These are phyloP conservation scores for Zonitis immaculata DNA, from an alignment of 2,888 invertebrate species.

Conservation along the genomic window DNA sequence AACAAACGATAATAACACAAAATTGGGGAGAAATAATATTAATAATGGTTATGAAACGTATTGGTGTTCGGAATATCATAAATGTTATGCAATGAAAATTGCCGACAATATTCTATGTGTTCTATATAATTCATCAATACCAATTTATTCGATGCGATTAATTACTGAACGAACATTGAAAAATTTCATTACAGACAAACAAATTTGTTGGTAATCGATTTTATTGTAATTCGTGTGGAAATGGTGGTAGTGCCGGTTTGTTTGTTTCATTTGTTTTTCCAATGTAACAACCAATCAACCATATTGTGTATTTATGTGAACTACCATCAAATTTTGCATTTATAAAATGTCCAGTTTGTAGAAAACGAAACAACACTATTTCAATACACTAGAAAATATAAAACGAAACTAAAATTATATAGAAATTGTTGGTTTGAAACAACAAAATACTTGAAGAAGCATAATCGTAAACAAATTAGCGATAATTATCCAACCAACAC, in stretches of 20 bases:
- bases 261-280: constrained; percentile 25
- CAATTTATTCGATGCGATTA: constrained; percentile 70
- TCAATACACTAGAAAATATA: constrained; percentile 19
- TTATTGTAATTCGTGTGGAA: constrained; percentile 23
- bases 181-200: constrained; percentile 61
- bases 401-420: neutral
- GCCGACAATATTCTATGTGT: constrained; percentile 67
- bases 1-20: constrained; percentile 16
- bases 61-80: constrained; percentile 83
- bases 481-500: constrained; percentile 40
- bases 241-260: constrained; percentile 22
- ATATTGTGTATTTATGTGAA: constrained; percentile 37
- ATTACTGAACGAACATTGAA: constrained; percentile 63
- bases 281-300: constrained; percentile 41
- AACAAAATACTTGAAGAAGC: constrained; percentile 31
- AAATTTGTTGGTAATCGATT: constrained; percentile 59
- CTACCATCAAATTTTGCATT: constrained; percentile 33
- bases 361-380: constrained; percentile 32
- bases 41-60: constrained; percentile 61
- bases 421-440: neutral
- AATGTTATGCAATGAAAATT: constrained; percentile 70
- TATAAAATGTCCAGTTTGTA: constrained; percentile 44
- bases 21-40: constrained; percentile 3
- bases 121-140: constrained; percentile 67
- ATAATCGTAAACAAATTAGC: constrained; percentile 35